These are phyloP conservation scores for Diadromus collaris DNA, from an alignment of 2,888 invertebrate genomes.

Conservation along the genomic window DNA sequence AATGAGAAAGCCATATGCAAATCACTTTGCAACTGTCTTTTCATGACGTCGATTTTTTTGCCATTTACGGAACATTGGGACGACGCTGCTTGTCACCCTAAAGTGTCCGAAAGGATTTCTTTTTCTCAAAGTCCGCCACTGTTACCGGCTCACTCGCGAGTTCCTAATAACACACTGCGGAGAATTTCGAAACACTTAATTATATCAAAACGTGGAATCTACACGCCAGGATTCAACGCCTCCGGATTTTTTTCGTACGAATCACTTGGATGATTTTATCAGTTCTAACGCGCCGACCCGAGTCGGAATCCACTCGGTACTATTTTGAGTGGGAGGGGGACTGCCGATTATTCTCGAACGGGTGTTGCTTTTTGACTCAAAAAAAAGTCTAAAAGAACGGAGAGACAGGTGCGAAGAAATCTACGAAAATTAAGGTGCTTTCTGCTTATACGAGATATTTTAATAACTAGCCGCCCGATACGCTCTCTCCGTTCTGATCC, in stretches of 20 bases:
- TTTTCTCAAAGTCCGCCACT: slow-evolving; percentile 1
- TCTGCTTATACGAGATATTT: slow-evolving; percentile 47
- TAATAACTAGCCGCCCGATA: slow-evolving; percentile 46
- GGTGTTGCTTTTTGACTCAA: slow-evolving; percentile 23
- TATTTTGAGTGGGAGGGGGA: background rate
- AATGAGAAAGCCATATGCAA: too few relatives aligned
- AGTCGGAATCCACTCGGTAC: background rate
- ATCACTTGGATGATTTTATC: slow-evolving; percentile 60
- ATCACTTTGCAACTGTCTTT: too few relatives aligned
- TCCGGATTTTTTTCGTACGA: slow-evolving; percentile 49
- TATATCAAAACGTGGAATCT: slow-evolving; percentile 75
- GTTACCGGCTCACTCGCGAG: slow-evolving; percentile 53
- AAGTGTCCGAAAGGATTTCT: slow-evolving; percentile 2
- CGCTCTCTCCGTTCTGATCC: slow-evolving; percentile 37
- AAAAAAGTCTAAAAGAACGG: slow-evolving; percentile 14
- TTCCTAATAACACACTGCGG: slow-evolving; percentile 74
- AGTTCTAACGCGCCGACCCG: slow-evolving; percentile 40
- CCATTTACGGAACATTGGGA: background rate
- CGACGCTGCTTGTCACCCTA: background rate
- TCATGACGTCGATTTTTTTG: too few relatives aligned
- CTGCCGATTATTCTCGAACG: slow-evolving; percentile 16
- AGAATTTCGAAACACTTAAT: slow-evolving; percentile 69
- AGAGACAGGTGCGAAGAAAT: slow-evolving; percentile 54
- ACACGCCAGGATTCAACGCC: slow-evolving; percentile 58
- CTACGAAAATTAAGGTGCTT: slow-evolving; percentile 15